These are phyloP conservation scores for Sternarchorhynchus goeldii DNA, from an alignment of 2,797 vertebrate genomes.

Conservation along the genomic window DNA sequence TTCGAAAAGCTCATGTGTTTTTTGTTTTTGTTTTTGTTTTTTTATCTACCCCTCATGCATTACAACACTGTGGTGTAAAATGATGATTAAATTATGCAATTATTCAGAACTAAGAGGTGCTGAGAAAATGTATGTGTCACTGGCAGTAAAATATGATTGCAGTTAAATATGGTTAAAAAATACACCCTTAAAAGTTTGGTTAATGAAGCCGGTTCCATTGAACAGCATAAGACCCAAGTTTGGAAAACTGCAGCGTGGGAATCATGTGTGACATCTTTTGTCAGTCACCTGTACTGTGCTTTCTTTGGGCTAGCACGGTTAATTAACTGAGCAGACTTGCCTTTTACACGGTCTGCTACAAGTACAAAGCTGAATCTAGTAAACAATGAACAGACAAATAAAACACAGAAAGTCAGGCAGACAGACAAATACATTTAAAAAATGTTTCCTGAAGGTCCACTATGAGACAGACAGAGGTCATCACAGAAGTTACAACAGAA, in stretches of 20 bases:
- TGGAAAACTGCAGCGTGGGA: background rate
- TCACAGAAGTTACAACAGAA: no score
- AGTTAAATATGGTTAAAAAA: background rate
- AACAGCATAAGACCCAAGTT: background rate
- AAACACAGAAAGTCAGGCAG: background rate
- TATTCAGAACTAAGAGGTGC: background rate
- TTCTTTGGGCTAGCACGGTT: constrained; percentile 10
- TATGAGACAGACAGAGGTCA: no score
- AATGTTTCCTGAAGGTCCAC: background rate
- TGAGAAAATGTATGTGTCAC: background rate
- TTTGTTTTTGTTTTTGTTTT: background rate
- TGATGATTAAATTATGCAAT: background rate
- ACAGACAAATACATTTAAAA: background rate
- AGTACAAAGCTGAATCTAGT: background rate
- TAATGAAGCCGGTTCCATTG: background rate
- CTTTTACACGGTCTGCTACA: constrained; percentile 12
- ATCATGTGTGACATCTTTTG: constrained; percentile 7
- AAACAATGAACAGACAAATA: no score
- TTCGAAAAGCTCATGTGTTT: background rate
- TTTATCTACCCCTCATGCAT: background rate
- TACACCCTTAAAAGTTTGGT: no score
- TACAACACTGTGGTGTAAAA: background rate
- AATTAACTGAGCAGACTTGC: constrained; percentile 14
- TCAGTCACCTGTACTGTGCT: constrained; percentile 19
- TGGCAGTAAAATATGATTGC: background rate